Conservation (phyloP, 2,113 vertebrate genomes). For the Australoheros scitulus region DNA sequence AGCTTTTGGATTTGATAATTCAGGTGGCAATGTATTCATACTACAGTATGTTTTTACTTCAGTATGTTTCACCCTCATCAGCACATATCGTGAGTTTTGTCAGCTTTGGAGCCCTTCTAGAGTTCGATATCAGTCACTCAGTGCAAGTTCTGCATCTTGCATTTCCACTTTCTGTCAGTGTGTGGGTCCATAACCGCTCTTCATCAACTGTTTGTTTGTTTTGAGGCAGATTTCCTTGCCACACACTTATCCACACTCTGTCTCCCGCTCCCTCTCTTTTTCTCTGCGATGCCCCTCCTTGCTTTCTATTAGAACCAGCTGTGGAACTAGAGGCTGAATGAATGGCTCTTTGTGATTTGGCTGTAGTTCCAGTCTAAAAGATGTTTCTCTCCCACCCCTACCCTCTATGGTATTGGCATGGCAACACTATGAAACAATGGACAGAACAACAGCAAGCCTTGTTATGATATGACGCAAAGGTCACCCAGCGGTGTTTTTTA, state of each 20-base stretch:
- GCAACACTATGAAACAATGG: conserved; percentile 70
- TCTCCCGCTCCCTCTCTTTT: conserved; percentile 43
- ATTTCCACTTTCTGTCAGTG: conserved; percentile 57
- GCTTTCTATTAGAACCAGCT: conserved; percentile 84
- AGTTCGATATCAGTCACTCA: conserved; percentile 18
- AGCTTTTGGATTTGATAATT: conserved; percentile 9
- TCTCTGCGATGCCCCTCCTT: conserved; percentile 69
- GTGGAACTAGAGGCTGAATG: conserved; percentile 76
- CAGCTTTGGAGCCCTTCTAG: neutral
- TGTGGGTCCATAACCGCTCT: conserved; percentile 55
- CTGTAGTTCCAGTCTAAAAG: conserved; percentile 70
- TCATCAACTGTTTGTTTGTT: conserved; percentile 67
- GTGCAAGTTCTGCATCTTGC: neutral
- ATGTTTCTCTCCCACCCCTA: conserved; percentile 54
- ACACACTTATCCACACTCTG: conserved; percentile 42
- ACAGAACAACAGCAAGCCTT: conserved; percentile 48
- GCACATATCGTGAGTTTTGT: neutral
- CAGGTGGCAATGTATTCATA: neutral
- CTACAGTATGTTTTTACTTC: neutral
- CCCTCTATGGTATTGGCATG: conserved; percentile 59
- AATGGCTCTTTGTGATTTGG: conserved; percentile 84
- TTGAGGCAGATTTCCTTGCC: conserved; percentile 60
- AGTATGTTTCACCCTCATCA: neutral
- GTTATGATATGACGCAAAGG: conserved; percentile 66
- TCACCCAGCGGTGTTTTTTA: conserved; percentile 18